Conservation (phyloP, 2,113 vertebrate species). For the Rhodinocichla rosea region DNA sequence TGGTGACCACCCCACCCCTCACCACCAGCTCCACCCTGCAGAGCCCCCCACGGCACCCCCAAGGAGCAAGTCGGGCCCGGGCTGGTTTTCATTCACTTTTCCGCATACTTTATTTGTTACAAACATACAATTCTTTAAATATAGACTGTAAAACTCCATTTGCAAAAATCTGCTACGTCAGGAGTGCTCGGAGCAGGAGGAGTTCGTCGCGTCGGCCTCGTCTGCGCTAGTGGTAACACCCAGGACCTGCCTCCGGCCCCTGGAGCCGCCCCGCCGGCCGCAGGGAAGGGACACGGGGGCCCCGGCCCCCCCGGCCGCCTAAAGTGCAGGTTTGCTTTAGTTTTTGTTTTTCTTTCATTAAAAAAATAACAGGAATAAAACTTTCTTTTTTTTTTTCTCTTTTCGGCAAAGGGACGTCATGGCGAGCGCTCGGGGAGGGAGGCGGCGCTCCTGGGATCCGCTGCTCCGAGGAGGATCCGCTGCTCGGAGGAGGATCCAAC, state of each 20-base stretch:
- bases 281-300: background rate
- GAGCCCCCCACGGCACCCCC: accelerated
- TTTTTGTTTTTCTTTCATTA: constrained; percentile 75
- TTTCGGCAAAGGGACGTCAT: constrained; percentile 71
- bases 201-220: constrained; percentile 41
- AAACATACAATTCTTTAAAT: constrained; percentile 88
- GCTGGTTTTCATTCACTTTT: constrained; percentile 75
- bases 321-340: constrained; percentile 77
- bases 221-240: constrained; percentile 77
- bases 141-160: constrained; percentile 87
- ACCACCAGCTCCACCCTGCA: background rate
- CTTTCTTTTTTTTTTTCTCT: constrained; percentile 59
- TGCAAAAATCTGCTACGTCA: constrained; percentile 82
- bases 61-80: background rate
- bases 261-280: constrained; percentile 63
- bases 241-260: constrained; percentile 74
- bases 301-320: constrained; percentile 67
- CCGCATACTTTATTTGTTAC: constrained; percentile 87
- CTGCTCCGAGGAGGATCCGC: background rate
- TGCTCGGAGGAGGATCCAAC: background rate
- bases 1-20: background rate
- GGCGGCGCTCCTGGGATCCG: background rate
- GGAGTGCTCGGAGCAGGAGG: constrained; percentile 78
- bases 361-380: constrained; percentile 79
- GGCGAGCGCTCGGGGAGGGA: background rate